Percentiles rank a stretch among this genome's conserved stretches.
phyloP scores from a whole-genome alignment of 2,888 invertebrate species.

The Sinelater perroti region DNA sequence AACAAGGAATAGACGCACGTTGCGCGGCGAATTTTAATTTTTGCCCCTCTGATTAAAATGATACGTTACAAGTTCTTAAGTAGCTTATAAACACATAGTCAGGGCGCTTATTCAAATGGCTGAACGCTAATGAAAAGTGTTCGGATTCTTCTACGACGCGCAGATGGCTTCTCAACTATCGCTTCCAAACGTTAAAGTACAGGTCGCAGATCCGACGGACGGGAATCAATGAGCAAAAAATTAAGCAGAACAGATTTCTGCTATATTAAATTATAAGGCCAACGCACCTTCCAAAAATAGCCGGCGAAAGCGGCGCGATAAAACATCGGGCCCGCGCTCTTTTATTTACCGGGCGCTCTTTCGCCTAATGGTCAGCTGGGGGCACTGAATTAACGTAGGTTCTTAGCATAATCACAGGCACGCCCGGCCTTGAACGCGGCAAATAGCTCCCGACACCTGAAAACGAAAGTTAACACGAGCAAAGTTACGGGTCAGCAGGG shows the following conservation, averaged over 20 bases:
- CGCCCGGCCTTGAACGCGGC: slow-evolving; percentile 31
- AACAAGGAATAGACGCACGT: too few relatives aligned
- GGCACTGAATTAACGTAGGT: slow-evolving; percentile 14
- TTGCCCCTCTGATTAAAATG: too few relatives aligned
- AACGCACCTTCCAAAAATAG: slow-evolving; percentile 24
- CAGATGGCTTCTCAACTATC: background rate
- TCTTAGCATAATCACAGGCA: slow-evolving; percentile 18
- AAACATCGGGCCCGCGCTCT: slow-evolving; percentile 9
- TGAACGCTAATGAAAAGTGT: too few relatives aligned
- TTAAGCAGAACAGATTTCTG: slow-evolving; percentile 9
- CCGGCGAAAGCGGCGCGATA: slow-evolving; percentile 5
- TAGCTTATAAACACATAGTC: too few relatives aligned
- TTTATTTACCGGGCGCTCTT: slow-evolving; percentile 22
- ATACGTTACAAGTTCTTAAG: too few relatives aligned
- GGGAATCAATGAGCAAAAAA: slow-evolving; percentile 28
- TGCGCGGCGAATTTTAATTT: slow-evolving; percentile 4
- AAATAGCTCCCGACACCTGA: slow-evolving; percentile 41
- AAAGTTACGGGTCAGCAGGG: slow-evolving; percentile 42
- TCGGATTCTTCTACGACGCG: background rate
- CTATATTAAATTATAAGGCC: slow-evolving; percentile 16
- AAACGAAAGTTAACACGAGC: slow-evolving; percentile 45
- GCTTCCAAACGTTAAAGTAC: background rate
- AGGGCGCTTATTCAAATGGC: background rate
- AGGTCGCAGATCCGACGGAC: slow-evolving; percentile 5
- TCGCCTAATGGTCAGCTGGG: slow-evolving; percentile 8